phyloP scores from a whole-genome alignment of 2,113 vertebrate genomes.

The Lontra canadensis region DNA sequence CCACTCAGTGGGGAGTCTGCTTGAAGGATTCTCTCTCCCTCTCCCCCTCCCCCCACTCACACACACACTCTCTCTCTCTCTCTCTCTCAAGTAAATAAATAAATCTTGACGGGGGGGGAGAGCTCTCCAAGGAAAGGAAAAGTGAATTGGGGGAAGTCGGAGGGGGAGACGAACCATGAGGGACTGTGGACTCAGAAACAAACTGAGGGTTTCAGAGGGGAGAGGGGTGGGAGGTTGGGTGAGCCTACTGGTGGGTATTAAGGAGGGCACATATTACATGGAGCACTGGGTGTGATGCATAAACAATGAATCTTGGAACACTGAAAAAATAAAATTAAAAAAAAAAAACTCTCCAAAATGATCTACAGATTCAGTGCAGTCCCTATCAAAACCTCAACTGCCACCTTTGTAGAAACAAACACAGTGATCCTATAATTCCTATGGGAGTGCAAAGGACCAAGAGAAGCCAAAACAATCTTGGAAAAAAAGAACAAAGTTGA shows the following conservation, averaged over 20 bases:
- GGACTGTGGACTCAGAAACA: too few relatives aligned
- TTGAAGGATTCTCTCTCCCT: neutral
- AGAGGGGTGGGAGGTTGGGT: too few relatives aligned
- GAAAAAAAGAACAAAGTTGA: neutral
- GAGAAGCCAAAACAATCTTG: neutral
- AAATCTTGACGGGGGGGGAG: neutral
- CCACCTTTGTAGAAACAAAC: neutral
- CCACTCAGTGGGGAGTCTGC: neutral
- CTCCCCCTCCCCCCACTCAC: neutral
- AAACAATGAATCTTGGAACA: too few relatives aligned
- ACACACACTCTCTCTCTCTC: neutral
- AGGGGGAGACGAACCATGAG: too few relatives aligned
- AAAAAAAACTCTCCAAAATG: neutral
- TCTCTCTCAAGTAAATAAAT: neutral
- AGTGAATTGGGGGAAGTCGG: too few relatives aligned
- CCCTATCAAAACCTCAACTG: neutral
- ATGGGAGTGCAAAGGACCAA: neutral
- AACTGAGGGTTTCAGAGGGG: too few relatives aligned
- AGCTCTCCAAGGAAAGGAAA: too few relatives aligned
- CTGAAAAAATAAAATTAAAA: too few relatives aligned
- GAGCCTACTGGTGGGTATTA: too few relatives aligned
- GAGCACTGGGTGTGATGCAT: too few relatives aligned
- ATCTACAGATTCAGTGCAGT: neutral
- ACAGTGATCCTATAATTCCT: neutral
- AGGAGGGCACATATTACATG: too few relatives aligned